Conservation (phyloP, 2,113 vertebrate genomes). For the Catharus minimus region DNA sequence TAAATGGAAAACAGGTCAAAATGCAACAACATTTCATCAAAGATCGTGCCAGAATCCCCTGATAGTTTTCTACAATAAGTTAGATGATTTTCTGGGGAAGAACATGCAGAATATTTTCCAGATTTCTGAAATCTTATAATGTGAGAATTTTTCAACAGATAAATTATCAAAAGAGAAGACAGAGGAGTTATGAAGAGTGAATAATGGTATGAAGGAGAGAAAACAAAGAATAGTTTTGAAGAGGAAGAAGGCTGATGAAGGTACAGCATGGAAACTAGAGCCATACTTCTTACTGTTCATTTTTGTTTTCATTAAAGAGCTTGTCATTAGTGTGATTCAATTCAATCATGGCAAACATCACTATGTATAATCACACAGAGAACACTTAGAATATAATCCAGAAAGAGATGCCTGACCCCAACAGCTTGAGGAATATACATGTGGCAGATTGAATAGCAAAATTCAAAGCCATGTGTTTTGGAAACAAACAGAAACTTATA, state of each 20-base stretch:
- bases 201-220: not conserved
- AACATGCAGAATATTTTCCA: not conserved
- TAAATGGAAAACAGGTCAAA: not conserved
- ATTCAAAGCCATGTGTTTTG: not conserved
- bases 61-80: not conserved
- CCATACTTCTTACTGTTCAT: not conserved
- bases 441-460: not conserved
- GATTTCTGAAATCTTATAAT: not conserved
- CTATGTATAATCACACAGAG: not conserved
- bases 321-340: not conserved
- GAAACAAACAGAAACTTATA: not conserved
- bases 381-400: not conserved
- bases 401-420: not conserved
- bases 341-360: not conserved
- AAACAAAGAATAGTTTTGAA: not conserved
- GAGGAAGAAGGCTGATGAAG: not conserved
- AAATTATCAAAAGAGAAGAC: not conserved
- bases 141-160: not conserved
- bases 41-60: not conserved
- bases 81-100: not conserved
- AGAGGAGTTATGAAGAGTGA: not conserved
- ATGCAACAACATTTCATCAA: not conserved
- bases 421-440: not conserved
- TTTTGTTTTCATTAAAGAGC: not conserved
- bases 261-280: not conserved